Percentiles rank a stretch among this genome's conserved stretches.
phyloP scores from a whole-genome alignment of 2,797 vertebrate species.

The Centropyge bicolor region DNA sequence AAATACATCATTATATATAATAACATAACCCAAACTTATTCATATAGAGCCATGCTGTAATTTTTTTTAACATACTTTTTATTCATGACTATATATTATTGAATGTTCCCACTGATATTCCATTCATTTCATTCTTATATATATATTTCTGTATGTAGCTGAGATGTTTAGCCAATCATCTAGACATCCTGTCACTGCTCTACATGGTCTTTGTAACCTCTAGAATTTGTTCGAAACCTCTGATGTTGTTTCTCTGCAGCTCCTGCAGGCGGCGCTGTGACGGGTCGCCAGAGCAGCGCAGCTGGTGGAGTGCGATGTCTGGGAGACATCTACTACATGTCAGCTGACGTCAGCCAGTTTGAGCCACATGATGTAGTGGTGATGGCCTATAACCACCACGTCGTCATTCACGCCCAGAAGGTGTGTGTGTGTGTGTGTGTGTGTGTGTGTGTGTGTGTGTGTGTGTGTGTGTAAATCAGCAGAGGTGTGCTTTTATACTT shows the following conservation, averaged over 20 bases:
- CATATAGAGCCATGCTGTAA: neutral
- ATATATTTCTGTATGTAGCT: neutral
- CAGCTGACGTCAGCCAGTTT: slow-evolving; percentile 89
- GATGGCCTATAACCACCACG: slow-evolving; percentile 81
- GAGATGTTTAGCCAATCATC: neutral
- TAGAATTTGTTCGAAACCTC: neutral
- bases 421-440: slow-evolving; percentile 69
- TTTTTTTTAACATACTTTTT: neutral
- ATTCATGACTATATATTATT: neutral
- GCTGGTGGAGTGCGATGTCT: slow-evolving; percentile 76
- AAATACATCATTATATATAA: neutral
- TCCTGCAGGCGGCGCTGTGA: slow-evolving; percentile 63
- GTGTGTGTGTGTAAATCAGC: slow-evolving; percentile 14
- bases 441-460: slow-evolving; percentile 72
- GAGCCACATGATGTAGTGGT: slow-evolving; percentile 89
- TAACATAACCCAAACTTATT: neutral
- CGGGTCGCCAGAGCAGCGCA: slow-evolving; percentile 72
- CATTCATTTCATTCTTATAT: neutral
- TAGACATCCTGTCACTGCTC: neutral
- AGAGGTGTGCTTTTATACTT: slow-evolving; percentile 1
- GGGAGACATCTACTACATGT: slow-evolving; percentile 86
- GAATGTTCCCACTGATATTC: neutral
- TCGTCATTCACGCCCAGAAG: slow-evolving; percentile 90
- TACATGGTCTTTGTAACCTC: neutral
- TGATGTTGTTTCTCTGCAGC: slow-evolving; percentile 38